Base-by-base conservation (phyloP, 2,888 invertebrate genomes). In the Poecilobothrus nobilitatus region DNA sequence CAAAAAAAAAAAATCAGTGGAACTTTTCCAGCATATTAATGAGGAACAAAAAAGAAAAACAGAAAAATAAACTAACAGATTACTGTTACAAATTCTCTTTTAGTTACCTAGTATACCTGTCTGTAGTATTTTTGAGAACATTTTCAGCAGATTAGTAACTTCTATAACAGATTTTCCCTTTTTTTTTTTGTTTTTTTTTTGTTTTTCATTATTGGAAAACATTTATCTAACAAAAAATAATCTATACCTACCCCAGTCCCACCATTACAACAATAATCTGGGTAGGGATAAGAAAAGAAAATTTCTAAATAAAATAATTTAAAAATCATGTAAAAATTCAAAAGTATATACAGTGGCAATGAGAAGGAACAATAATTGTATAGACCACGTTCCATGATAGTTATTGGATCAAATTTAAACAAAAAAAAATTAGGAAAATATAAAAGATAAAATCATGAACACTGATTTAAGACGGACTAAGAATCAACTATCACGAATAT, bases 1-100 rank as follows among this genome's bases (percentile, higher is more conserved):
- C 6, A 44, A 53, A 1, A 53, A 18, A 53, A 18, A 6, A 18
- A 53, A 18, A 18, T 15, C 9, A 53, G 53, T 18, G 18, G 18
- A 53, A 53, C 53, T 53, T 53, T 53, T 18, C 53, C 53, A 53
- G 53, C 53, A 53, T 53, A 53, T 53, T 53, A 53, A 53, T 53
- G 53, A 53, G 53, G 27, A 27, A 27, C 27, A 27, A 27, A 27
- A 27, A 27, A 27, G 5, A 27, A 27, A 27, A 27, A 27, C 2
- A 27, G 2, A 27, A 27, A 27, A 53, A 53, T 9, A 53, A 53
- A 53, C 53, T 53, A 53, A 53, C 53, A 53, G 53, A 53, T 53
- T 53, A 53, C 53, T 12, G 53, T 53, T 27, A 53, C 53, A 53
- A 53, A 53, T 53, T 53, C 15, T 53, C 18, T 15, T 18, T 53